These are phyloP conservation scores for Sparus aurata DNA, from an alignment of 2,797 vertebrate species.

Conservation along the genomic window DNA sequence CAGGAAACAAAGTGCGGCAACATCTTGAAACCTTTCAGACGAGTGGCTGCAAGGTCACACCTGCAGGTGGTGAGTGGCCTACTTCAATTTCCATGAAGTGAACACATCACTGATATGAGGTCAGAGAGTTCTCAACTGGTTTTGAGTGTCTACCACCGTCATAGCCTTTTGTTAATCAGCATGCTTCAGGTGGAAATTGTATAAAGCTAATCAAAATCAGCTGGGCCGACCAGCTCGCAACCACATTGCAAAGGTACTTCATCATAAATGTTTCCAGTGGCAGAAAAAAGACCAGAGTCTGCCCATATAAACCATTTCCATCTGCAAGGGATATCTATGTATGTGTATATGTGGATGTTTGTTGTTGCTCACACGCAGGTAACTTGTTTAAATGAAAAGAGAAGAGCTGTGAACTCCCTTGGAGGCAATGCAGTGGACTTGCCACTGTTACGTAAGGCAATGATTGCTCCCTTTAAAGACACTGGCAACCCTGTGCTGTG, in stretches of 20 bases:
- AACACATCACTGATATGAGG: constrained; percentile 27
- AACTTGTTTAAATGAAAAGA: constrained; percentile 54
- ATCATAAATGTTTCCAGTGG: constrained; percentile 5
- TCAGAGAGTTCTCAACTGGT: constrained; percentile 11
- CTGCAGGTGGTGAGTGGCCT: constrained; percentile 29
- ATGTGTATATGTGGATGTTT: constrained; percentile 28
- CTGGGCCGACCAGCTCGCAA: neutral
- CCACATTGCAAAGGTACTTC: too few species aligned
- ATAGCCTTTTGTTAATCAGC: neutral
- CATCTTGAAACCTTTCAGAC: constrained; percentile 27
- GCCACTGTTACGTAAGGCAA: constrained; percentile 51
- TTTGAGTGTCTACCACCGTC: neutral
- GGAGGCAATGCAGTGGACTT: constrained; percentile 28
- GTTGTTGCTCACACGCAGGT: constrained; percentile 38
- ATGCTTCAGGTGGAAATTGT: neutral
- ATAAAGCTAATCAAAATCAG: neutral
- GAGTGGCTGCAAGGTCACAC: constrained; percentile 46
- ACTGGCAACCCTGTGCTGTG: constrained; percentile 15
- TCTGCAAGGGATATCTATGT: constrained; percentile 22
- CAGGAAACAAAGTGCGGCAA: constrained; percentile 22
- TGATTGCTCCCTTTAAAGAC: constrained; percentile 43
- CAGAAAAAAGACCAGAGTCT: constrained; percentile 11
- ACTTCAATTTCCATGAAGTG: constrained; percentile 44
- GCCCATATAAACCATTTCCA: neutral
- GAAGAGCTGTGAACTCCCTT: constrained; percentile 50